Percentiles rank a stretch among this genome's conserved stretches.
Conservation (phyloP, 2,888 invertebrate species). For the Calliopum simillimum region DNA sequence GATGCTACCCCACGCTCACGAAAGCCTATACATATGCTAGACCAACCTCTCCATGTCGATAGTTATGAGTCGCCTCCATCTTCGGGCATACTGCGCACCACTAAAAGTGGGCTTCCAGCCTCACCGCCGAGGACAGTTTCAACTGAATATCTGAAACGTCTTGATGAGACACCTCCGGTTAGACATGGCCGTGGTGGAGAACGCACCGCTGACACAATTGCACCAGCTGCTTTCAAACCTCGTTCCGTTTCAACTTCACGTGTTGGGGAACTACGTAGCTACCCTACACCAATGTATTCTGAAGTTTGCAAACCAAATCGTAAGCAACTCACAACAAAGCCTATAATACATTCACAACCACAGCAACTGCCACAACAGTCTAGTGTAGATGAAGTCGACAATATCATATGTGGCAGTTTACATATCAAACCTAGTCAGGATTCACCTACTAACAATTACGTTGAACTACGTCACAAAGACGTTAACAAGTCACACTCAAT, state of each 20-base stretch:
- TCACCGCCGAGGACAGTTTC: conserved; percentile 66
- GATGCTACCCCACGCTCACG: conserved; percentile 80
- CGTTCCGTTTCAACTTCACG: conserved; percentile 64
- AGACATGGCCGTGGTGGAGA: conserved; percentile 41
- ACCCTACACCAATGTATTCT: conserved; percentile 62
- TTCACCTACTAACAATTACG: conserved; percentile 53
- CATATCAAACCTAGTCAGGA: conserved; percentile 61
- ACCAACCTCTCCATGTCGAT: conserved; percentile 45
- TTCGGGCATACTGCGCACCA: conserved; percentile 59
- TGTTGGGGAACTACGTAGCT: conserved; percentile 55
- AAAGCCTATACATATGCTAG: conserved; percentile 77
- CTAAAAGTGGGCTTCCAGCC: conserved; percentile 60
- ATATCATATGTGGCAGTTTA: conserved; percentile 61
- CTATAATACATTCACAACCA: conserved; percentile 3
- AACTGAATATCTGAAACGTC: conserved; percentile 75
- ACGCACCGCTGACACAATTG: conserved; percentile 38
- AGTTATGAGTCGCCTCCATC: conserved; percentile 49
- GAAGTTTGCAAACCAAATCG: conserved; percentile 62
- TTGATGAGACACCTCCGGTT: conserved; percentile 69
- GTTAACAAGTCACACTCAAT: conserved; percentile 63
- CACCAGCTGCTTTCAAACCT: conserved; percentile 52
- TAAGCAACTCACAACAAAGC: conserved; percentile 31
- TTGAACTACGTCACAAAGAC: conserved; percentile 61
- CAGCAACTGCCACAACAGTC: not conserved
- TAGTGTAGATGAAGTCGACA: conserved; percentile 50